Evolutionary conservation across 1,140 invertebrate genomes (phyloP), one percentile per base, ranked within the genome.

Genomic region (Samia ricini): DNA sequence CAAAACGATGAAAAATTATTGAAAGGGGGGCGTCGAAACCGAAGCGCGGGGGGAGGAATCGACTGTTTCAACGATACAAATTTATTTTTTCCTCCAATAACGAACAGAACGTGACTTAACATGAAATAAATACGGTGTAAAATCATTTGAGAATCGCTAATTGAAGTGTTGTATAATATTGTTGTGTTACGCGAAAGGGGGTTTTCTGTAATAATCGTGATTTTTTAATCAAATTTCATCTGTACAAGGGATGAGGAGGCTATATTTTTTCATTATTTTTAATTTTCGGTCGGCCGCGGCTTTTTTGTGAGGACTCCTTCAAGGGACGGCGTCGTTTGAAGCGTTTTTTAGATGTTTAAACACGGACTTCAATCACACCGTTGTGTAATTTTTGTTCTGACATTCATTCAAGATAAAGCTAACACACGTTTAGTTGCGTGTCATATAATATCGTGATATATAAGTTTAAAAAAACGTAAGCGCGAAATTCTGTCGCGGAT

Each of bases 211-310:
- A 89, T 89, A 88, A 89, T 89, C 85, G 87, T 89, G 87, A 89
- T 89, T 89, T 89, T 88, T 89, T 88, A 89, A 88, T 88, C 85
- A 89, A 89, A 88, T 89, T 88, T 89, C 84, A 84, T 85, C 83
- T 83, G 83, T 81, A 83, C 77, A 83, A 84, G 81, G 78, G 83
- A 85, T 83, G 83, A 83, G 83, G 78, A 64, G 83, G 81, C 83
- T 86, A 85, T 88, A 89, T 88, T 89, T 89, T 89, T 89, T 87
- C 85, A 89, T 89, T 89, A 89, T 89, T n/a, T n/a, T 88, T 89
- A 89, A 89, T 89, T 89, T 86, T 89, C 83, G 82, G 79, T 85
- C 76, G 77, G 76, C 79, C 71, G 80, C 69, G 74, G 77, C 73
- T 88, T 84, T 84, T 81, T 78, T 78, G 66, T 77, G 72, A 61